Conservation (phyloP, 2,113 vertebrate species). For the rabbit (Oryctolagus cuniculus) region DNA sequence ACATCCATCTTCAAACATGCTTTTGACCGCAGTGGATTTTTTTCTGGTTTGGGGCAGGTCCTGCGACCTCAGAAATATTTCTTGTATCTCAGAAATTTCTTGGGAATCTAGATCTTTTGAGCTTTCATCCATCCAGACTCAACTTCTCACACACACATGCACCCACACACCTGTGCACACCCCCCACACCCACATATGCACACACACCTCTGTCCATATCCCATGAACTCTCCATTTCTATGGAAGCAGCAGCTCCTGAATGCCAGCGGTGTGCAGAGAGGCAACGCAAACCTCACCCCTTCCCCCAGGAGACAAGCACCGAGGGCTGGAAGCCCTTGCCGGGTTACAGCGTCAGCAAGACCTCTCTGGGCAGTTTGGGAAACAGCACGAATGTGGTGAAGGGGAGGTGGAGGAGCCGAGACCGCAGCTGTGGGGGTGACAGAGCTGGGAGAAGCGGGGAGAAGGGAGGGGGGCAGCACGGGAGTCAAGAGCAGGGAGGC, state of each 20-base stretch:
- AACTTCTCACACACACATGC: fast-evolving
- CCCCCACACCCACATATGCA: no score
- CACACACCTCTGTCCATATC: background rate
- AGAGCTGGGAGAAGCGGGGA: background rate
- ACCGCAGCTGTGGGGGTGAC: background rate
- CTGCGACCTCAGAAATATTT: background rate
- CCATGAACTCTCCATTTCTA: background rate
- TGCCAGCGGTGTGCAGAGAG: background rate
- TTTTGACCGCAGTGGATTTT: background rate
- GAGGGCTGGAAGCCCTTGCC: no score
- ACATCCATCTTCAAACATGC: background rate
- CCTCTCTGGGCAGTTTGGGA: background rate
- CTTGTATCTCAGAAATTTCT: background rate
- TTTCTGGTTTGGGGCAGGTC: background rate
- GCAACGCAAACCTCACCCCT: background rate
- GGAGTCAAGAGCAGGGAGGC: background rate
- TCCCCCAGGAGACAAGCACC: background rate
- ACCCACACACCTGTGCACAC: no score
- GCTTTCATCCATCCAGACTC: background rate
- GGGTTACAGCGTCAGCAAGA: background rate
- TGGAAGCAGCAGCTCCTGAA: background rate
- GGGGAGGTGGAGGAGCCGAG: background rate
- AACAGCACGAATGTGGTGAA: background rate
- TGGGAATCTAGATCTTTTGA: background rate
- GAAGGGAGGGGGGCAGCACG: background rate